Evolutionary conservation across 2,888 invertebrate species (phyloP), one percentile per base, ranked within the genome.

Genomic region (Carcina quercana): DNA sequence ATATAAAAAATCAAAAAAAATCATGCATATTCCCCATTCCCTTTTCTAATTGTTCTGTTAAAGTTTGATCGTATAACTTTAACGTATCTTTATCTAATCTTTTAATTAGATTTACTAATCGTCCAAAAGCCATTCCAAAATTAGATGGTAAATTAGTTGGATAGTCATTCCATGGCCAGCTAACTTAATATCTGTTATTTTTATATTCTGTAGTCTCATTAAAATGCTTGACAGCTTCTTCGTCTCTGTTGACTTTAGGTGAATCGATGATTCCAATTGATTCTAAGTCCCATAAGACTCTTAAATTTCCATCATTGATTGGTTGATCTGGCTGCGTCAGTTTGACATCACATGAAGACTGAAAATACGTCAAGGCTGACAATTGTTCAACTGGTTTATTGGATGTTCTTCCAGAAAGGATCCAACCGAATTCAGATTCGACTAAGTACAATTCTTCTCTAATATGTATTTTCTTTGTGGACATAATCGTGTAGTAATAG

Each of bases 231-330:
- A 42, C 17, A 5, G 32, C 37, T 26, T 37, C 37, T 17, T 38
- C 42, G 11, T 40, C 35, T 14, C 32, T 15, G 7, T 26, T 33
- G 1, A 13, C 12, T 15, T 44, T 47, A 1, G 44, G 42, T n/a
- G 37, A 40, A 13, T 47, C 41, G 1, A 17, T 39, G 1, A 53
- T 51, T 5, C 50, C 50, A n/a, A 51, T 50, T 0, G 40, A 17
- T 34, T 53, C 47, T 3, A 53, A 14, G 2, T 42, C 38, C 51
- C 50, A 47, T 15, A 53, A 14, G 0, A 5, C 3, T 13, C 35
- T 38, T 1, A 47, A 15, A 5, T 38, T 26, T 3, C 22, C 33
- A 11, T 21, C 28, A 5, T 25, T 17, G 5, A 47, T 19, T 1
- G 43, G 43, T 6, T 34, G 31, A 26, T 49, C 48, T 4, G 43